These are phyloP conservation scores for Eristalis arbustorum DNA, from an alignment of 2,888 invertebrate species.

Conservation along the genomic window DNA sequence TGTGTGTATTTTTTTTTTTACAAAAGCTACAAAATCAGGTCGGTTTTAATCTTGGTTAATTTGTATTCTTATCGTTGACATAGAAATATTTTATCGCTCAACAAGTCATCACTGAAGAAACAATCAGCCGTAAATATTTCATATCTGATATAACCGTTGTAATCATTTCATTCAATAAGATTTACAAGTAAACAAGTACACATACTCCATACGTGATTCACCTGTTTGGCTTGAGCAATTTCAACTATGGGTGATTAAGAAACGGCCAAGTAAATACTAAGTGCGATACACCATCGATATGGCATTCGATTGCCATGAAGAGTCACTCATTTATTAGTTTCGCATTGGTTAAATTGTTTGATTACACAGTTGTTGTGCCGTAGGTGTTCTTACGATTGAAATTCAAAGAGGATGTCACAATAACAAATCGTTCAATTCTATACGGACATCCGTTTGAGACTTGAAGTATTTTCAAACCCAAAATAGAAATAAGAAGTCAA, in stretches of 20 bases:
- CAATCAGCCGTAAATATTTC: background rate
- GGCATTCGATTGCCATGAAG: slow-evolving; percentile 9
- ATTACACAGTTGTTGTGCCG: background rate
- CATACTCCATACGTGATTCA: slow-evolving; percentile 35
- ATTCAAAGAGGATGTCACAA: slow-evolving; percentile 32
- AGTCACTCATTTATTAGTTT: slow-evolving; percentile 47
- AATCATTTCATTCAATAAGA: slow-evolving; percentile 33
- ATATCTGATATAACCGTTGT: slow-evolving; percentile 18
- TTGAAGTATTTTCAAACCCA: slow-evolving; percentile 2
- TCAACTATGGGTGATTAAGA: background rate
- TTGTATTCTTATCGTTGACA: slow-evolving; percentile 29
- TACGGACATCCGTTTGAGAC: background rate
- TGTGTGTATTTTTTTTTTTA: slow-evolving; percentile 4
- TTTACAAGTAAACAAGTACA: background rate
- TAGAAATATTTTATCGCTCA: slow-evolving; percentile 15
- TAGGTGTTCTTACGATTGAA: slow-evolving; percentile 19
- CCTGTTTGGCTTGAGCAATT: background rate
- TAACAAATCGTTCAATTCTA: slow-evolving; percentile 20
- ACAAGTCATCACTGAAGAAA: background rate
- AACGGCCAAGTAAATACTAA: background rate
- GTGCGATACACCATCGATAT: background rate
- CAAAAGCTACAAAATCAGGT: slow-evolving; percentile 10
- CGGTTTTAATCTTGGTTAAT: slow-evolving; percentile 1
- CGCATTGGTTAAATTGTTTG: slow-evolving; percentile 4
- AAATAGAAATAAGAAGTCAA: slow-evolving; percentile 12